Percentiles rank a stretch among this genome's conserved stretches.
Evolutionary conservation across 2,113 vertebrate species (phyloP).

Genomic region (Aythya baeri): DNA sequence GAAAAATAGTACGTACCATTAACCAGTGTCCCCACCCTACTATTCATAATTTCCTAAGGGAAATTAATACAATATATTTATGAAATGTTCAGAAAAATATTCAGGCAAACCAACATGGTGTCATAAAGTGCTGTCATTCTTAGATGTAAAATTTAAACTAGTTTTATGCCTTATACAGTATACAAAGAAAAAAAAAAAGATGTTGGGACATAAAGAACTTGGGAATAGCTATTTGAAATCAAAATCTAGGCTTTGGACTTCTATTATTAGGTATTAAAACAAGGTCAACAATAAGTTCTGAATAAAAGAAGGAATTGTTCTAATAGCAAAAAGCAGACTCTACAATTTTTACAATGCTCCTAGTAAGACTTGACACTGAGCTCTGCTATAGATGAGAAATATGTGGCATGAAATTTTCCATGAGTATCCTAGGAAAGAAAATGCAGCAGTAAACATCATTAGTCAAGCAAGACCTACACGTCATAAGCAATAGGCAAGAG

Average conservation of each 20-base stretch:
- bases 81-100: not conserved
- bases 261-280: not conserved
- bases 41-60: not conserved
- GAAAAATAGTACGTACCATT: not conserved
- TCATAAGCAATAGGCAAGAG: slow-evolving; percentile 51
- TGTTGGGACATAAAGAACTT: not conserved
- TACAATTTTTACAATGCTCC: not conserved
- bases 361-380: not conserved
- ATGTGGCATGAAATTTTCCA: slow-evolving; percentile 3
- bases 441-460: slow-evolving; percentile 37
- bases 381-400: not conserved
- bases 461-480: slow-evolving; percentile 32
- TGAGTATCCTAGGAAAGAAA: slow-evolving; percentile 39
- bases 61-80: not conserved
- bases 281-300: not conserved
- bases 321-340: not conserved
- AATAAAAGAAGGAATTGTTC: not conserved
- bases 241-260: not conserved
- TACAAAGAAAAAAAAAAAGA: not conserved
- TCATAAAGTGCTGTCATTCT: not conserved
- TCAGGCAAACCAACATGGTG: not conserved
- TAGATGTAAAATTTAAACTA: not conserved
- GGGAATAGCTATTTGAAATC: not conserved
- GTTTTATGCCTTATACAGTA: not conserved
- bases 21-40: not conserved